Evolutionary conservation across 2,113 vertebrate species (phyloP).

Genomic region (Rhynchomys soricoides): DNA sequence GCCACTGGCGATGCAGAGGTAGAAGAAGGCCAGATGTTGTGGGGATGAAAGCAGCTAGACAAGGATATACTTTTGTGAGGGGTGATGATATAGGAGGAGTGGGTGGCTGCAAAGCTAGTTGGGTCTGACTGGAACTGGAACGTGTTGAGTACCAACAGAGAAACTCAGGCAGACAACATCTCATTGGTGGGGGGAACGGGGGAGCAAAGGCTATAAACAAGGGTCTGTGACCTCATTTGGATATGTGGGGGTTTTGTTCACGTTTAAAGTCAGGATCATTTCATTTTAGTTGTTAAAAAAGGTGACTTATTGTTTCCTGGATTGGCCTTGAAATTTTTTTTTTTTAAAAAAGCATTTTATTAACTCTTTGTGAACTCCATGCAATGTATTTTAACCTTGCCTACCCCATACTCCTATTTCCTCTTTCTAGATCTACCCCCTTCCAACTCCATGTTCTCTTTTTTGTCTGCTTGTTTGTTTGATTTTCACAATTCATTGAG

Average conservation of each 20-base stretch:
- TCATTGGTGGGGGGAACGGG: not conserved
- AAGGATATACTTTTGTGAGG: not conserved
- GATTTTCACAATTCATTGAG: not conserved
- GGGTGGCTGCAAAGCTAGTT: not conserved
- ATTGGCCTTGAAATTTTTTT: not conserved
- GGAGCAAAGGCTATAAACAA: not conserved
- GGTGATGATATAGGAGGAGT: not conserved
- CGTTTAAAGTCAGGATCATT: constrained; percentile 14
- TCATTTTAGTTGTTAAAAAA: not conserved
- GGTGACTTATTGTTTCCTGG: not conserved
- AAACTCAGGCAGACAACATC: not conserved
- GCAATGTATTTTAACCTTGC: not conserved
- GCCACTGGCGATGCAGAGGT: not conserved
- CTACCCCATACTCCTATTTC: not conserved
- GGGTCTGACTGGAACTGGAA: not conserved
- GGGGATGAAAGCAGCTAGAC: not conserved
- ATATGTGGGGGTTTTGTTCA: not conserved
- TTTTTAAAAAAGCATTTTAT: not conserved
- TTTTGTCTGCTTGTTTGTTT: not conserved
- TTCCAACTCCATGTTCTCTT: not conserved
- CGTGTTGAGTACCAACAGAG: not conserved
- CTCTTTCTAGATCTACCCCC: not conserved
- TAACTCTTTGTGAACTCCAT: not conserved
- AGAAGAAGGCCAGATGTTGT: not conserved
- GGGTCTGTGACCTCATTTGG: not conserved